Evolutionary conservation across 2,888 invertebrate genomes (phyloP), one percentile per base, ranked within the genome.

Genomic region (Marasmarcha lunaedactyla): DNA sequence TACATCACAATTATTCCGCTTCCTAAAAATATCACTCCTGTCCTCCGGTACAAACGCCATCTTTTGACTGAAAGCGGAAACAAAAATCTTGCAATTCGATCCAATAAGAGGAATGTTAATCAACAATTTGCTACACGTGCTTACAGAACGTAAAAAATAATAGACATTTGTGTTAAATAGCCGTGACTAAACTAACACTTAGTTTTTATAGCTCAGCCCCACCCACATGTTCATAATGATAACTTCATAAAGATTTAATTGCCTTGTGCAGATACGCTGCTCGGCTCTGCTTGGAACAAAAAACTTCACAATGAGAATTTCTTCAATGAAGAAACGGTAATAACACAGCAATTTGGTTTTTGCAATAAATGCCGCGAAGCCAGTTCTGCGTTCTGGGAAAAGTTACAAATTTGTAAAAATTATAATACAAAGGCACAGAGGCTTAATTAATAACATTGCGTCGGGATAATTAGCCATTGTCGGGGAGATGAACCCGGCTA

Each of bases 401-500:
- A 55, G 51, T 64, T 9, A 63, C 52, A 68, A 70, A 70, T 71
- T 73, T 67, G 66, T 71, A 59, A 67, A 73, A 69, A 74, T 76
- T 72, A 72, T 68, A 76, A 77, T 73, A 76, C 73, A 76, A 76
- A 74, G 69, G 57, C 64, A 55, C 58, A 54, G 53, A 52, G 54
- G 50, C 55, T 62, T 67, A 71, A 74, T 71, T 73, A 72, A 71
- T 72, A 73, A 71, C 60, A 63, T 67, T 60, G 58, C 57, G 55
- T 55, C 52, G 57, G 63, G 69, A 70, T 76, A 76, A 74, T 71
- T 71, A 68, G 57, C 71, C 59, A 73, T 77, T 76, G 76, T 77
- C 64, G 51, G 45, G 47, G 44, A 43, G 44, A 41, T 20, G 20
- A 20, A 20, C 43, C n/a, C 30, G 30, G 9, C 30, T 30, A n/a